Evolutionary conservation across 2,888 invertebrate genomes (phyloP).

Genomic region (Brenthis hecate): DNA sequence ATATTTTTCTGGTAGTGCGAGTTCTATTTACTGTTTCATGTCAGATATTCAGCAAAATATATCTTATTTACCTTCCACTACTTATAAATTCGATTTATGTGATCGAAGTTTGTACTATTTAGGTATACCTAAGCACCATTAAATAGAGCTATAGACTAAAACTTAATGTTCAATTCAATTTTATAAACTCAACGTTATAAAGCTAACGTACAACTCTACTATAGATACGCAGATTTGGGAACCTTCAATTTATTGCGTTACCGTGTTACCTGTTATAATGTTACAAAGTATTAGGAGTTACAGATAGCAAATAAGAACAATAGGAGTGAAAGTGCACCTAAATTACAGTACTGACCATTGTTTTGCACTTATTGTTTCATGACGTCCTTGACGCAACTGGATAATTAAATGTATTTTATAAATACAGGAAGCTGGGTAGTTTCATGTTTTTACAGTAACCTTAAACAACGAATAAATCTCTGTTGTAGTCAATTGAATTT

Average conservation of each 20-base stretch:
- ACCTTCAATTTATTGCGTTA: constrained; percentile 56
- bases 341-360: constrained; percentile 72
- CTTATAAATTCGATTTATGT: too few relatives aligned
- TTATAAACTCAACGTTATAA: too few relatives aligned
- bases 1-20: too few relatives aligned
- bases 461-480: not conserved
- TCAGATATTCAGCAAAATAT: too few relatives aligned
- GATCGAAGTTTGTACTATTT: too few relatives aligned
- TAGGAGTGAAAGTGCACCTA: constrained; percentile 75
- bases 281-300: constrained; percentile 49
- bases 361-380: constrained; percentile 73
- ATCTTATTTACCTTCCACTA: too few relatives aligned
- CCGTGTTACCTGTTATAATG: constrained; percentile 50
- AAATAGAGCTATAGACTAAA: too few relatives aligned
- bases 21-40: too few relatives aligned
- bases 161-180: not conserved
- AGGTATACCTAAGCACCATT: too few relatives aligned
- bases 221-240: not conserved
- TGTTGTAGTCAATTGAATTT: not conserved
- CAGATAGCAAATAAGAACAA: constrained; percentile 71
- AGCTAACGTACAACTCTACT: not conserved
- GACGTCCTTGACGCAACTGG: constrained; percentile 70
- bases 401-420: constrained; percentile 44
- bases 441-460: not conserved
- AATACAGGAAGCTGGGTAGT: constrained; percentile 32